Percentiles rank a stretch among this genome's conserved stretches.
Conservation (phyloP, 2,888 invertebrate species). For the Thymelicus acteon region DNA sequence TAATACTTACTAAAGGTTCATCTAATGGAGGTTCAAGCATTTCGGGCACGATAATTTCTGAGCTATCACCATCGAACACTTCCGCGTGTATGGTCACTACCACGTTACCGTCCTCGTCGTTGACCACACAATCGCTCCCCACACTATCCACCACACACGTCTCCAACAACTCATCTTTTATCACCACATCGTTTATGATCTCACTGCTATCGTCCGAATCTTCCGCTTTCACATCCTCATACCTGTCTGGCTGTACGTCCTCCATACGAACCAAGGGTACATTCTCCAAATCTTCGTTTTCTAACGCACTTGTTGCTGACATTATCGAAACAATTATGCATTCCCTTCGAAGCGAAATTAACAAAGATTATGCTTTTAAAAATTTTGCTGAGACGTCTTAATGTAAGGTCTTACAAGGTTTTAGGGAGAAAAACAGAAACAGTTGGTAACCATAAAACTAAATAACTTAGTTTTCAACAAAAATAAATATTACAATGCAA, state of each 20-base stretch:
- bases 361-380: neutral
- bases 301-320: slow-evolving; percentile 62
- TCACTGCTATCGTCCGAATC: slow-evolving; percentile 44
- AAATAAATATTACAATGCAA: slow-evolving; percentile 5
- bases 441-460: neutral
- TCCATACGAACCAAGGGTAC: slow-evolving; percentile 74
- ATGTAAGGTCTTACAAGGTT: neutral
- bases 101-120: slow-evolving; percentile 66
- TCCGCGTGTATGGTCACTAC: slow-evolving; percentile 67
- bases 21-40: slow-evolving; percentile 43
- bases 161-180: slow-evolving; percentile 46
- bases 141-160: slow-evolving; percentile 53
- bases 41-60: slow-evolving; percentile 62
- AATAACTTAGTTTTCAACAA: neutral
- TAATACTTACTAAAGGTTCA: slow-evolving; percentile 47
- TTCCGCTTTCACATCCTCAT: slow-evolving; percentile 24
- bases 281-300: slow-evolving; percentile 69
- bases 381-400: neutral
- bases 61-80: slow-evolving; percentile 49
- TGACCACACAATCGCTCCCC: slow-evolving; percentile 42
- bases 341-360: slow-evolving; percentile 1
- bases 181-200: slow-evolving; percentile 43
- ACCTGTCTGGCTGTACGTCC: slow-evolving; percentile 68
- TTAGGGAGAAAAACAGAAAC: neutral
- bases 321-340: slow-evolving; percentile 48